phyloP scores from a whole-genome alignment of 2,888 invertebrate genomes.

The Nymphalis urticae region DNA sequence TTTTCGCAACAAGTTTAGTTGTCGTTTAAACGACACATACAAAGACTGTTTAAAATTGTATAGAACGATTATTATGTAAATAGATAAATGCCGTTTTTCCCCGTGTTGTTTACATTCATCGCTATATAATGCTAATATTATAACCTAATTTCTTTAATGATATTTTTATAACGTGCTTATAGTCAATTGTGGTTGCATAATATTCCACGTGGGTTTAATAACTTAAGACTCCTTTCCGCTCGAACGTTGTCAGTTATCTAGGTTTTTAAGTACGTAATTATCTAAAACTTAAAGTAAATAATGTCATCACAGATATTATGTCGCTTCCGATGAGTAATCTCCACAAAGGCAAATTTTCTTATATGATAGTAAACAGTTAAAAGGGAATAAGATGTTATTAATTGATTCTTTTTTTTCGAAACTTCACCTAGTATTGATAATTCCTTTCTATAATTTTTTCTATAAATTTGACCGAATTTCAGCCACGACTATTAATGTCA shows the following conservation, averaged over 20 bases:
- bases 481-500: no score
- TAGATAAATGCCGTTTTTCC: conserved; percentile 17
- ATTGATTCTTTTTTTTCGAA: not conserved
- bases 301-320: conserved; percentile 19
- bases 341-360: conserved; percentile 18
- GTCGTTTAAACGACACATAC: not conserved
- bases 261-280: conserved; percentile 20
- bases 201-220: conserved; percentile 1
- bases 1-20: not conserved
- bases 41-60: conserved; percentile 21
- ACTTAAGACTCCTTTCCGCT: conserved; percentile 28
- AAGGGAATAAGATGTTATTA: conserved; percentile 16
- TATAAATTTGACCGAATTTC: not conserved
- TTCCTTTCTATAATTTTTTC: not conserved
- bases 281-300: conserved; percentile 25
- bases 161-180: not conserved
- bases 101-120: not conserved
- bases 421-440: not conserved
- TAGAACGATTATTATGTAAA: conserved; percentile 23
- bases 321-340: conserved; percentile 25
- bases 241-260: conserved; percentile 22
- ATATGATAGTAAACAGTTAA: conserved; percentile 16
- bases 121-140: not conserved
- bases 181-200: not conserved
- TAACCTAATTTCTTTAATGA: not conserved